Conservation (phyloP, 2,113 vertebrate species). For the Ivindomyrus marchei region DNA sequence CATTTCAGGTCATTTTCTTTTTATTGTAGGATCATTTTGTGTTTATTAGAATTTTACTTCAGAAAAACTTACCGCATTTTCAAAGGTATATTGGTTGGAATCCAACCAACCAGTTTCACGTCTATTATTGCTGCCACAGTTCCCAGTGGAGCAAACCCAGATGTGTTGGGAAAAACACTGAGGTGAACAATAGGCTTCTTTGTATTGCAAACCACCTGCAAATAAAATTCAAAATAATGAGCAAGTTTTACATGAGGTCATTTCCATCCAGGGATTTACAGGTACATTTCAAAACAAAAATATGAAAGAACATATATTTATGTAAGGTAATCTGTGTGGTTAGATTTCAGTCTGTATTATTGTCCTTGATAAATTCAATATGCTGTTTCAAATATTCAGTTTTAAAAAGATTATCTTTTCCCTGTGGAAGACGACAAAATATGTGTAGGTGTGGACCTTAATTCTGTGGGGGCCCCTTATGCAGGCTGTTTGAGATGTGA, state of each 20-base stretch:
- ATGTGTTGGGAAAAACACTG: background rate
- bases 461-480: background rate
- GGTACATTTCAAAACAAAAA: background rate
- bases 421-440: background rate
- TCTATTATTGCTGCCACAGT: background rate
- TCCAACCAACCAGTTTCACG: background rate
- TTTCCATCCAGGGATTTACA: background rate
- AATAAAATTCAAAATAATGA: background rate
- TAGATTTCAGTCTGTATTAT: background rate
- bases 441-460: background rate
- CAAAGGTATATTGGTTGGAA: slow-evolving; percentile 46
- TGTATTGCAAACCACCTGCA: background rate
- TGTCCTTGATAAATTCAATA: background rate
- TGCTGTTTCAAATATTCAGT: background rate
- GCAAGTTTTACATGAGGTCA: background rate
- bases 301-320: background rate
- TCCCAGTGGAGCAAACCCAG: background rate
- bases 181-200: background rate
- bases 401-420: background rate
- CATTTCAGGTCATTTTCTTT: background rate
- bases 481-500: background rate
- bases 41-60: background rate
- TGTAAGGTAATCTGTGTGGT: background rate
- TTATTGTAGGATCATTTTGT: background rate
- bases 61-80: slow-evolving; percentile 34